phyloP scores from a whole-genome alignment of 35 echinoderm and acorn worm genomes.

The Ophiothrix spiculata region DNA sequence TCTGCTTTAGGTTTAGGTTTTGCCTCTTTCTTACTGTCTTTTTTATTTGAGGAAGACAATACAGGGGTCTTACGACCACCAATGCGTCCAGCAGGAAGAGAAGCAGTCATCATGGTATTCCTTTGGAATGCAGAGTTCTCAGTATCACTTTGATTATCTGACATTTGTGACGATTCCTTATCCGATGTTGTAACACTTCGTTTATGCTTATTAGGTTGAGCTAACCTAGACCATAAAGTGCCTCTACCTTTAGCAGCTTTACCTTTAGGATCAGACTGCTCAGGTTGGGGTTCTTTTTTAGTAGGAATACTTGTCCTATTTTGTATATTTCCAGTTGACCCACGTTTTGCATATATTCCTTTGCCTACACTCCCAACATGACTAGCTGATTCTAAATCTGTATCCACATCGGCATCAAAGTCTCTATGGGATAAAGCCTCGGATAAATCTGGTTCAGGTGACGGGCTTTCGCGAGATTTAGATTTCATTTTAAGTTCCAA shows the following conservation, averaged over 20 bases:
- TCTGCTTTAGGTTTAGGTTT: constrained; percentile 42
- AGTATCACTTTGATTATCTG: constrained; percentile 52
- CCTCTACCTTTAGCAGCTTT: neutral
- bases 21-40: constrained; percentile 19
- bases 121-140: constrained; percentile 60
- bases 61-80: constrained; percentile 21
- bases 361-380: constrained; percentile 54
- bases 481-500: constrained; percentile 71
- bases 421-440: constrained; percentile 41
- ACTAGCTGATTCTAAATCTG: constrained; percentile 68
- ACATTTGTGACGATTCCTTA: constrained; percentile 28
- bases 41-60: constrained; percentile 10
- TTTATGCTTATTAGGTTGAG: constrained; percentile 86
- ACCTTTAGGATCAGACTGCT: constrained; percentile 1
- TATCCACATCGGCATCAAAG: constrained; percentile 72
- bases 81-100: constrained; percentile 47
- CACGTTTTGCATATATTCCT: neutral
- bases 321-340: neutral
- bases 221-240: constrained; percentile 75
- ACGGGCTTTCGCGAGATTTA: constrained; percentile 33
- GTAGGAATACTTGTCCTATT: neutral
- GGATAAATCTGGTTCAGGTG: constrained; percentile 54
- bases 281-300: neutral
- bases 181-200: constrained; percentile 26
- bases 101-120: constrained; percentile 67